Evolutionary conservation across 2,797 vertebrate genomes (phyloP).

Genomic region (Yasuhikotakia modesta): DNA sequence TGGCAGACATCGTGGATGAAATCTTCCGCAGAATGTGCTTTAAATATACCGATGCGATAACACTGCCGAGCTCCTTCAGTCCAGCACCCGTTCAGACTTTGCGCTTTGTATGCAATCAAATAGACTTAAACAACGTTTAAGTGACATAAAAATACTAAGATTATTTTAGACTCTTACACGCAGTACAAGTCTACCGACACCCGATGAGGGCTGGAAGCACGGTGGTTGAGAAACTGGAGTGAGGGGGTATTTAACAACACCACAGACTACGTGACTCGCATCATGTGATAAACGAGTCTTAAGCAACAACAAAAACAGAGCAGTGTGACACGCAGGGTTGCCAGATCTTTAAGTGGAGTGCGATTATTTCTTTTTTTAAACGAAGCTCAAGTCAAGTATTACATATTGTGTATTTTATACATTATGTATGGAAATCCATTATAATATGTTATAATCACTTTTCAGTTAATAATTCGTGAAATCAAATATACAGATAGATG

Average conservation of each 20-base stretch:
- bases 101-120: neutral
- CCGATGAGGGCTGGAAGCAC: neutral
- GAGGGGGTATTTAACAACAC: constrained; percentile 52
- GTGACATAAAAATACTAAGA: neutral
- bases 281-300: constrained; percentile 59
- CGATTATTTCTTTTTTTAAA: neutral
- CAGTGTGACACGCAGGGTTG: constrained; percentile 42
- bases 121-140: neutral
- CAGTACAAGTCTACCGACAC: neutral
- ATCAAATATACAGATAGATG: neutral
- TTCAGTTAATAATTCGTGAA: neutral
- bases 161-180: neutral
- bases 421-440: neutral
- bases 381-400: neutral
- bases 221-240: neutral
- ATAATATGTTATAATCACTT: too few relatives aligned
- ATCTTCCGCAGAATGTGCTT: neutral
- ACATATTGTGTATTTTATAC: neutral
- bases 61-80: neutral
- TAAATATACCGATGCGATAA: too few relatives aligned
- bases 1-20: constrained; percentile 72
- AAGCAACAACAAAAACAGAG: constrained; percentile 48
- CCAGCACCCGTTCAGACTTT: neutral
- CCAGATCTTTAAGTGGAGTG: constrained; percentile 32
- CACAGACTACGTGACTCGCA: constrained; percentile 54